Evolutionary conservation across 2,113 vertebrate species (phyloP).

Genomic region (Recurvirostra avosetta): DNA sequence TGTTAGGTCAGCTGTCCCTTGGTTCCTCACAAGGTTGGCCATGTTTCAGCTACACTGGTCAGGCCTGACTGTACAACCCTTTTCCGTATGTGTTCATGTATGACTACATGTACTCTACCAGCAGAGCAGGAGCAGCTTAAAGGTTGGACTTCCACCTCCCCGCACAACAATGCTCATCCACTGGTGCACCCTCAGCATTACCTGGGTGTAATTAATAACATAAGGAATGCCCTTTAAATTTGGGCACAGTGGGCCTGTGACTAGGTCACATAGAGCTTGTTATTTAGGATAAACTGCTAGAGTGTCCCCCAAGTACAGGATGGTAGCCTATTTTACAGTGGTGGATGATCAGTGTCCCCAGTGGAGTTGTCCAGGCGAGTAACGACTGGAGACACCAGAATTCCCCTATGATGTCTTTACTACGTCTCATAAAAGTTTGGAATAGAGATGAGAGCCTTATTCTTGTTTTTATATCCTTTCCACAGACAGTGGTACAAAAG

Average conservation of each 20-base stretch:
- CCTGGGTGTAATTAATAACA: neutral
- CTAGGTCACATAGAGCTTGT: neutral
- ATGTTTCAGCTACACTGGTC: neutral
- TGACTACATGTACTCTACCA: neutral
- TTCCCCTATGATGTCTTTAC: neutral
- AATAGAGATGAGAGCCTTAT: neutral
- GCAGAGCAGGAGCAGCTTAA: neutral
- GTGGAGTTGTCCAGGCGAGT: neutral
- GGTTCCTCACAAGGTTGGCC: rapidly evolving
- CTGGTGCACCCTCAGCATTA: neutral
- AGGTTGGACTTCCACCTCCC: neutral
- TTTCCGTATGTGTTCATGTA: neutral
- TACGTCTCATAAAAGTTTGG: neutral
- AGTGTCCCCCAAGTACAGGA: neutral
- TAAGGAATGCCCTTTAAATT: neutral
- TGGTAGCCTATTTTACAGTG: neutral
- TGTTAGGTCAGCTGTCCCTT: neutral
- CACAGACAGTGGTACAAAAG: neutral
- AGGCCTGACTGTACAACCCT: neutral
- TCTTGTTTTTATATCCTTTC: neutral
- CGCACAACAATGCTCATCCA: neutral
- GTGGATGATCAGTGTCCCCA: neutral
- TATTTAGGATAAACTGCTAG: neutral
- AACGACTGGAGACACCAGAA: neutral
- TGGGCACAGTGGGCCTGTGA: neutral